These are phyloP conservation scores for Drosophila guanche DNA, from an alignment of 1,140 invertebrate species.

Conservation along the genomic window DNA sequence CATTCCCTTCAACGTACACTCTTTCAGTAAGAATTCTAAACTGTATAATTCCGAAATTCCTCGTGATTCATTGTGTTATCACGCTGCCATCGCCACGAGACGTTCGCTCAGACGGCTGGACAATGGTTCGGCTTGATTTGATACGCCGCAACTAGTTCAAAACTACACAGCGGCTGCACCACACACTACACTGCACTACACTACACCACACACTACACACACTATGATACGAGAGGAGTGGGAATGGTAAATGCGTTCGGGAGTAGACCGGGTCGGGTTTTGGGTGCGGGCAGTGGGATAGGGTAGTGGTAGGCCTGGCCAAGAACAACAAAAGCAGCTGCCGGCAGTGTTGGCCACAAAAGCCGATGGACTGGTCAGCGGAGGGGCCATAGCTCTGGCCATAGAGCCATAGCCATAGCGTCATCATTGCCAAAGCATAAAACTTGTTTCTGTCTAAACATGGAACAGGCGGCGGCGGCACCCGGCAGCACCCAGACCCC, in stretches of 20 bases:
- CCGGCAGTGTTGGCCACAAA: slow-evolving; percentile 26
- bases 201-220: slow-evolving; percentile 31
- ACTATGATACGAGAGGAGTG: neutral
- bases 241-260: slow-evolving; percentile 22
- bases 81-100: slow-evolving; percentile 14
- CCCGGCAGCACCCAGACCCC: slow-evolving; percentile 4
- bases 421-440: slow-evolving; percentile 57
- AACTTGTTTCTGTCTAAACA: slow-evolving; percentile 62
- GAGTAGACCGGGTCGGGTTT: slow-evolving; percentile 35
- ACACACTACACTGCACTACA: slow-evolving; percentile 19
- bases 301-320: slow-evolving; percentile 23
- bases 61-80: neutral
- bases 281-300: neutral
- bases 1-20: neutral
- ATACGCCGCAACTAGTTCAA: slow-evolving; percentile 55
- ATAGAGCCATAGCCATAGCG: slow-evolving; percentile 36
- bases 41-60: too few relatives aligned
- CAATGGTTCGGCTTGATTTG: slow-evolving; percentile 49
- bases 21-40: neutral
- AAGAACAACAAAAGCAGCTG: slow-evolving; percentile 44
- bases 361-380: slow-evolving; percentile 44
- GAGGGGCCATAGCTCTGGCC: slow-evolving; percentile 6
- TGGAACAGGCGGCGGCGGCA: slow-evolving; percentile 29
- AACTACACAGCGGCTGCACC: slow-evolving; percentile 51
- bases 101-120: neutral